Evolutionary conservation across 2,888 invertebrate genomes (phyloP).

Genomic region (Ennomos quercinarius): DNA sequence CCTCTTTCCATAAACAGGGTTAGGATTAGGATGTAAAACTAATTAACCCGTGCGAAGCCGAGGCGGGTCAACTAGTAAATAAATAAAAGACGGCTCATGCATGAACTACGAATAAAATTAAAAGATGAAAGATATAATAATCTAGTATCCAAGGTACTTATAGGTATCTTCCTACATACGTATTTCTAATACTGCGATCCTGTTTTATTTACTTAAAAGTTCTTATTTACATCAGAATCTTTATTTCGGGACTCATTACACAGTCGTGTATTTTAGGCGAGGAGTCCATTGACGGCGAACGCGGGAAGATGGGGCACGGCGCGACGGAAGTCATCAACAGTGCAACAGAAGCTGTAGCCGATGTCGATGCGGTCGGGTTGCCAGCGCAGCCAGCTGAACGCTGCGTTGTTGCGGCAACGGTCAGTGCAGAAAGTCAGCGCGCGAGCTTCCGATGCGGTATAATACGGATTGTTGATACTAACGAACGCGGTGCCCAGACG

Average conservation of each 20-base stretch:
- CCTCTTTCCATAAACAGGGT: no score
- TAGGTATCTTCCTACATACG: no score
- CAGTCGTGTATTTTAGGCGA: slow-evolving; percentile 40
- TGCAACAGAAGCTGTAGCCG: slow-evolving; percentile 88
- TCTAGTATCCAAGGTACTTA: no score
- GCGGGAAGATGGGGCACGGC: slow-evolving; percentile 82
- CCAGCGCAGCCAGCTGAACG: slow-evolving; percentile 87
- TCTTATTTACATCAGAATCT: neutral
- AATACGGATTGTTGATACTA: slow-evolving; percentile 87
- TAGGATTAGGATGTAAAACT: no score
- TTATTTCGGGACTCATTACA: no score
- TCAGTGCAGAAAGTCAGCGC: slow-evolving; percentile 81
- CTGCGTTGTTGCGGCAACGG: slow-evolving; percentile 80
- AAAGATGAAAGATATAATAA: no score
- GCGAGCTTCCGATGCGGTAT: slow-evolving; percentile 65
- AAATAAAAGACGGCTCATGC: no score
- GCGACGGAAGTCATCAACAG: slow-evolving; percentile 83
- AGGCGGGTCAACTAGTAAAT: no score
- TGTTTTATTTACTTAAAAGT: neutral
- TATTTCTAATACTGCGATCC: no score
- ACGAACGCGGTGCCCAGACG: slow-evolving; percentile 85
- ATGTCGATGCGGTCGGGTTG: slow-evolving; percentile 73
- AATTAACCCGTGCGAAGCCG: no score
- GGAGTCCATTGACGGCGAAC: slow-evolving; percentile 74
- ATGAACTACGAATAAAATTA: no score